Percentiles rank a stretch among this genome's conserved stretches.
Conservation (phyloP, 2,113 vertebrate genomes). For the Carlito syrichta region DNA sequence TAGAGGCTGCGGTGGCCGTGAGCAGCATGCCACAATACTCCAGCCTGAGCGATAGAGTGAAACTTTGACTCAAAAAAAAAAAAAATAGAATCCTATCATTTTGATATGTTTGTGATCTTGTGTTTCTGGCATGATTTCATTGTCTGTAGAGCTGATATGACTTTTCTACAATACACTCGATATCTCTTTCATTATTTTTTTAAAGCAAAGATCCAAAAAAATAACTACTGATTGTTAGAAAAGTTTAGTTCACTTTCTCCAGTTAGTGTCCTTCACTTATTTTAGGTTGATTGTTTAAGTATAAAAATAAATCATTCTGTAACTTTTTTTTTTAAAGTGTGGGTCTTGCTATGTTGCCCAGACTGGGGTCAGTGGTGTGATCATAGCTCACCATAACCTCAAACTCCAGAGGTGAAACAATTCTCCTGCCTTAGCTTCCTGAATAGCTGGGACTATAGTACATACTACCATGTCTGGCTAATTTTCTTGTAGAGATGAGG, state of each 20-base stretch:
- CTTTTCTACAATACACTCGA: not conserved
- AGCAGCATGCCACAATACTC: too few relatives aligned
- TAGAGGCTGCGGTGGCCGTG: too few relatives aligned
- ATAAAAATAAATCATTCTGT: not conserved
- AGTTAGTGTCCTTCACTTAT: not conserved
- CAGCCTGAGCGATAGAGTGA: too few relatives aligned
- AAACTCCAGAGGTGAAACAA: not conserved
- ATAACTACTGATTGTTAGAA: not conserved
- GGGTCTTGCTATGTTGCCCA: not conserved
- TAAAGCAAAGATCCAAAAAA: not conserved
- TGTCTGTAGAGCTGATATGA: too few relatives aligned
- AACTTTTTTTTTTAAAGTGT: not conserved
- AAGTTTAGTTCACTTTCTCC: not conserved
- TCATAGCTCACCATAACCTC: not conserved
- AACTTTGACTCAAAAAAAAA: too few relatives aligned
- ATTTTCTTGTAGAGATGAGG: not conserved
- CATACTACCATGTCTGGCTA: not conserved
- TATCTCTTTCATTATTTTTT: not conserved
- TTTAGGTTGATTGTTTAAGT: not conserved
- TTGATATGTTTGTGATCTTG: too few relatives aligned
- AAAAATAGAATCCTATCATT: too few relatives aligned
- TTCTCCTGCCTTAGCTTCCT: not conserved
- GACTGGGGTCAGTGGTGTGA: not conserved
- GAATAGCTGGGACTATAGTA: not conserved
- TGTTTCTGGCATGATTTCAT: too few relatives aligned